Evolutionary conservation across 2,797 vertebrate species (phyloP), one percentile per base, ranked within the genome.

Genomic region (Phoxinus dragarum): DNA sequence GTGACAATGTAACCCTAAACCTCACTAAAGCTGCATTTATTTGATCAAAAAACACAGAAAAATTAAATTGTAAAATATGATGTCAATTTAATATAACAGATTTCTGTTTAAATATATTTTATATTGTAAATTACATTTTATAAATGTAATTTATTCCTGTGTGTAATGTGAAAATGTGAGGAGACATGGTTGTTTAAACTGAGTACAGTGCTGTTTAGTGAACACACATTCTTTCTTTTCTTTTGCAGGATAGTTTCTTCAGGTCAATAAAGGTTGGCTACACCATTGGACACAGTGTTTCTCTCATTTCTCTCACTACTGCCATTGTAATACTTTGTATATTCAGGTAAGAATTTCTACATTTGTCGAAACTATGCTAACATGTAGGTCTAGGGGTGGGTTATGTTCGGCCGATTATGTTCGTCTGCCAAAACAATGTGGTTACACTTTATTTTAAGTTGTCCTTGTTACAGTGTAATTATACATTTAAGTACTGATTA

Each of bases 251-350:
- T 0, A 89, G 91, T 0, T 99, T 99, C 92, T 98, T 96, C 21
- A 93, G 88, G 86, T 95, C 96, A 0, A 94, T 99, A 90, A 98
- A 97, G 95, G 96, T 97, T 0, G 97, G 97, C 85, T 99, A 99
- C 94, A 98, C 98, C 77, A 93, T 99, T 0, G 98, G 98, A 5
- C 95, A 99, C 92, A 97, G 97, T 14, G 92, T 99, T 0, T 99
- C 98, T 1, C 96, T 99, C 4, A 90, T 97, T 19, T 95, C 96
- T 75, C 96, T 99, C 0, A 96, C 95, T 0, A 94, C 95, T 1
- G 97, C 98, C 68, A 97, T 97, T 47, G 94, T 96, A 75, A 94
- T 95, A 86, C 91, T 96, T 72, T 95, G 94, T 88, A 91, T 95
- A 88, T 96, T 96, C 90, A 95, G 95, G 95, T 96, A 92, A 90